Percentiles rank a stretch among this genome's conserved stretches.
phyloP scores from a whole-genome alignment of 2,888 invertebrate genomes.

The Acholoe squamosa region DNA sequence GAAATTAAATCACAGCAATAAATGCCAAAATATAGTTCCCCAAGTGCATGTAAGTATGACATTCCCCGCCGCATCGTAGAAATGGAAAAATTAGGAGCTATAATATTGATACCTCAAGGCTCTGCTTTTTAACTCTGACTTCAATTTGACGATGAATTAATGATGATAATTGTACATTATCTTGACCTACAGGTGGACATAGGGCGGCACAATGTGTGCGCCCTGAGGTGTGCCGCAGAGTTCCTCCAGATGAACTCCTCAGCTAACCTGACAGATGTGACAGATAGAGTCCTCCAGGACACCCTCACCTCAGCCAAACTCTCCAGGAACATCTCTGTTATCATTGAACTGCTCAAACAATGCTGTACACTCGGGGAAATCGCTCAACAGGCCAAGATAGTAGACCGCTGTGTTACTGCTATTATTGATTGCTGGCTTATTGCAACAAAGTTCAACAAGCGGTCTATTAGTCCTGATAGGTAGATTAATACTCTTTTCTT shows the following conservation, averaged over 20 bases:
- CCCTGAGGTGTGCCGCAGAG: constrained; percentile 80
- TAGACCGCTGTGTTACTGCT: constrained; percentile 76
- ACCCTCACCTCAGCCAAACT: constrained; percentile 78
- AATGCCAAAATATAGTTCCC: no score
- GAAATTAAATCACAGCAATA: no score
- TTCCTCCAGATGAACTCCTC: constrained; percentile 79
- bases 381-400: constrained; percentile 76
- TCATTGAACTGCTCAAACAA: constrained; percentile 75
- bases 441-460: constrained; percentile 63
- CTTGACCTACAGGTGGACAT: constrained; percentile 72
- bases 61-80: no score
- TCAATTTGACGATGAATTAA: no score
- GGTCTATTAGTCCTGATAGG: constrained; percentile 40
- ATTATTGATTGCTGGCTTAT: constrained; percentile 79
- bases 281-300: constrained; percentile 79
- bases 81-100: no score
- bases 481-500: no score
- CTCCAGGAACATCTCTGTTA: constrained; percentile 73
- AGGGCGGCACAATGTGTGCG: constrained; percentile 77
- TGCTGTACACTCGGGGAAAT: constrained; percentile 75
- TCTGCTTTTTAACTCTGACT: no score
- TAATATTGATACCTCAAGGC: no score
- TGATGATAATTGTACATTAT: no score
- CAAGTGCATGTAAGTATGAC: no score
- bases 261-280: constrained; percentile 77